Base-by-base conservation (phyloP, 2,113 vertebrate species). In the Pithys albifrons region DNA sequence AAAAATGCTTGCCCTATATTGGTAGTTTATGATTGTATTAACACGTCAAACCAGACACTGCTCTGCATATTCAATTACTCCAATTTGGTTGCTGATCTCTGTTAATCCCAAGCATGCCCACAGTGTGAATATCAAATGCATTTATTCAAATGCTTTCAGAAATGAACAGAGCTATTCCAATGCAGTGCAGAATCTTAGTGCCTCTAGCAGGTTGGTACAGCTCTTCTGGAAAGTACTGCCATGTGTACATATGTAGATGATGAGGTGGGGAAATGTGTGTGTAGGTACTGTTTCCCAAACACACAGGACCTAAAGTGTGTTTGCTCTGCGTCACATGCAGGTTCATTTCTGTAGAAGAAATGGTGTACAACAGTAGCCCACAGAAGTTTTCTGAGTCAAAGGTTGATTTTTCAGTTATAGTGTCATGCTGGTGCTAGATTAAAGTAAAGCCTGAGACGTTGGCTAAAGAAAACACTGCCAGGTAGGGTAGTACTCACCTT, bases 341-440 rank as follows among this genome's bases (percentile, higher is more conserved):
- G 23, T 49, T 28, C 1, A 2, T 73, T 85, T 73, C 65, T 90
- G 8, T 52, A 54, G 46, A 54, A 74, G 24, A 80, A 83, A 49
- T 33, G 4, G 12, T 19, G 11, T 43, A 31, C 33, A 81, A 14
- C 27, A 31, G 59, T 13, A 83, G 37, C 14, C 43, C 81, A 46
- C 19, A n/a, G 29, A 49, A 45, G 12, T 66, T 75, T 85, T 85
- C 19, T 13, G 25, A 65, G 16, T 6, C 45, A 80, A 86, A 35
- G 19, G 33, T 77, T 83, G 49, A 10, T 49, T 85, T 92, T 71
- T 59, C n/a, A 74, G 33, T 54, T 67, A 17, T 0, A 29, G 19
- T 2, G 0, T 66, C 41, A 54, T 0, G 0, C 15, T 37, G 19
- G 19, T 78, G 48, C 51, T 72, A 48, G 20, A 59, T 33, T 80